A percentile compares a stretch with the other conserved stretches of the same genome.
Conservation (phyloP, 1,140 invertebrate species). For the Cryptotermes secundus region DNA sequence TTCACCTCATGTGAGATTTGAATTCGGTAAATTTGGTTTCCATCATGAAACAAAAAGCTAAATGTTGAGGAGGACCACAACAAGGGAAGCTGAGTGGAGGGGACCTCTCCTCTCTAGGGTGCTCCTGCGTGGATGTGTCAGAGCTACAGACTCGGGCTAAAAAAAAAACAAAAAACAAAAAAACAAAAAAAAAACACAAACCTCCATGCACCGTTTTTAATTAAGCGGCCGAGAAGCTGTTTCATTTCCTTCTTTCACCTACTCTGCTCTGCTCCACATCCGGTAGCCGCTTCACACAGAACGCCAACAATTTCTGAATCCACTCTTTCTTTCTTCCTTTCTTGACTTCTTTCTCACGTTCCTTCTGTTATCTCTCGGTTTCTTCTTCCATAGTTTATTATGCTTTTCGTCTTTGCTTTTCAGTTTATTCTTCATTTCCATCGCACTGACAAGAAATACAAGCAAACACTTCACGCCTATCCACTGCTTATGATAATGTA, state of each 20-base stretch:
- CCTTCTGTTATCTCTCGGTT: too few relatives aligned
- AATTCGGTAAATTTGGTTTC: not conserved
- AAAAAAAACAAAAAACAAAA: too few relatives aligned
- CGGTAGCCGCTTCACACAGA: not conserved
- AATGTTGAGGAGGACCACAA: not conserved
- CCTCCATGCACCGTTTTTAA: slow-evolving; percentile 2
- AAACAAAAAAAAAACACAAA: not conserved
- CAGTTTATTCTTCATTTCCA: too few relatives aligned
- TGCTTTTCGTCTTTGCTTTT: too few relatives aligned
- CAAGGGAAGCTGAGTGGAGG: not conserved
- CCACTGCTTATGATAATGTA: too few relatives aligned
- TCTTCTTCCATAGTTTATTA: too few relatives aligned
- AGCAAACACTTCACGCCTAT: too few relatives aligned
- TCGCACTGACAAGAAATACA: too few relatives aligned
- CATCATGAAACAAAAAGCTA: not conserved
- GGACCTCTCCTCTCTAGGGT: not conserved
- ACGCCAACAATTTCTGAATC: not conserved
- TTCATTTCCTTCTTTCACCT: not conserved
- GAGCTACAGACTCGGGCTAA: not conserved
- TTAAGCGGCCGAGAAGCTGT: not conserved
- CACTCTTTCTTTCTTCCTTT: not conserved
- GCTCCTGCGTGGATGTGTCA: not conserved
- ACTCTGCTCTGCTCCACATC: not conserved
- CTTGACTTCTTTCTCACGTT: too few relatives aligned
- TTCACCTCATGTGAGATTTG: not conserved